phyloP scores from a whole-genome alignment of 1,140 invertebrate genomes.

The Bilobella aurantiaca region DNA sequence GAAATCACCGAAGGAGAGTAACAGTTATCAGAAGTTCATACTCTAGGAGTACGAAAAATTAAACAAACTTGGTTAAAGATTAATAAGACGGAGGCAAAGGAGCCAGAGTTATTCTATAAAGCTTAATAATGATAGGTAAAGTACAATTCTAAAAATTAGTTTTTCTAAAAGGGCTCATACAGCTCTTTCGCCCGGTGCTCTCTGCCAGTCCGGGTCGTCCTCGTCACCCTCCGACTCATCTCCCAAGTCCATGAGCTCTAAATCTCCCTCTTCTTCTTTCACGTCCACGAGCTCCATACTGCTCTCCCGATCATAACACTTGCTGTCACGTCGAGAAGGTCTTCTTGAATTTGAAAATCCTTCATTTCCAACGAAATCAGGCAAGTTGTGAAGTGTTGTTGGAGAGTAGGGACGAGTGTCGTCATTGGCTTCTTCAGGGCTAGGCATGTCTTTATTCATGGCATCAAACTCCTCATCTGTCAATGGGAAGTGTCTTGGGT shows the following conservation, averaged over 20 bases:
- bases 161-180: not conserved
- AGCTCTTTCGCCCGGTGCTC: not conserved
- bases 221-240: not conserved
- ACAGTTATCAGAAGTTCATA: too few species aligned
- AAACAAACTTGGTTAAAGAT: too few species aligned
- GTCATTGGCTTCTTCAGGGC: not conserved
- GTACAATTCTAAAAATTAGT: not conserved
- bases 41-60: too few species aligned
- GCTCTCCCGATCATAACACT: not conserved
- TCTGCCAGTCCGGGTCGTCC: not conserved
- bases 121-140: not conserved
- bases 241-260: not conserved
- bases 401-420: not conserved
- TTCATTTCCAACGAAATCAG: not conserved
- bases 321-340: too few species aligned
- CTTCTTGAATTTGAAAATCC: too few species aligned
- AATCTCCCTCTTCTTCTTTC: not conserved
- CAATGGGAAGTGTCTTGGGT: conserved; percentile 61
- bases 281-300: not conserved
- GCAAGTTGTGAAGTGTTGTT: too few species aligned
- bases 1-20: too few species aligned
- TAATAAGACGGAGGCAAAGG: too few species aligned
- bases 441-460: conserved; percentile 47
- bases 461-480: conserved; percentile 55
- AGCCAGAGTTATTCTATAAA: too few species aligned